Percentiles rank a stretch among this genome's conserved stretches.
phyloP scores from a whole-genome alignment of 1,140 invertebrate genomes.

The Ptiloglossa arizonensis region DNA sequence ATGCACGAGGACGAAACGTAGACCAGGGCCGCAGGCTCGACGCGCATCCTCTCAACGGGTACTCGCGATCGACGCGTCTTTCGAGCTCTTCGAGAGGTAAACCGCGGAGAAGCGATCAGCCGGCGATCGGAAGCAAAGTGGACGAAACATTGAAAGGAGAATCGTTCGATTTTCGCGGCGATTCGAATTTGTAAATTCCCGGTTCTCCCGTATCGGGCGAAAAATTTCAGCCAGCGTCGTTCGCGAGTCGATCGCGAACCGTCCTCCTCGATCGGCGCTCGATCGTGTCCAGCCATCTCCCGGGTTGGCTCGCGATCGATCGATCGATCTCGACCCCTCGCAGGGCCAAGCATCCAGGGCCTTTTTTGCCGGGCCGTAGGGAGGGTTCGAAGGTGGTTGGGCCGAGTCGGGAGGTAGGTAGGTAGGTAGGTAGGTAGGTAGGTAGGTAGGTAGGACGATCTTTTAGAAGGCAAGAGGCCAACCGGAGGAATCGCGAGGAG shows the following conservation, averaged over 20 bases:
- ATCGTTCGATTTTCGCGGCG: too few species aligned
- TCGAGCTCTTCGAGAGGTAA: constrained; percentile 58
- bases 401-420: constrained; percentile 35
- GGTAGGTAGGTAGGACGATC: constrained; percentile 50
- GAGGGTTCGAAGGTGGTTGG: constrained; percentile 51
- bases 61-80: constrained; percentile 66
- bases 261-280: background rate
- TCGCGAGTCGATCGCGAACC: background rate
- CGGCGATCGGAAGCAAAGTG: background rate
- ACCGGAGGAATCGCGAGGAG: constrained; percentile 51
- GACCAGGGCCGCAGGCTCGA: background rate
- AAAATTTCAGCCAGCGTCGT: background rate
- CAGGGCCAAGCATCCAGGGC: constrained; percentile 30
- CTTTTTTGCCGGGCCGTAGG: constrained; percentile 45
- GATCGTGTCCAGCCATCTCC: constrained; percentile 17
- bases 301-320: constrained; percentile 37
- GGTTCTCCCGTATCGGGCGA: background rate
- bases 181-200: too few species aligned
- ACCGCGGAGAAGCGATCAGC: background rate
- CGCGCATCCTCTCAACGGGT: constrained; percentile 66
- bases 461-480: constrained; percentile 55
- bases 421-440: constrained; percentile 44
- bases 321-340: constrained; percentile 57
- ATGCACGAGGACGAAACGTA: background rate
- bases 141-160: too few species aligned